Evolutionary conservation across 64 coral and sea anemone species (phyloP).

Genomic region (Montipora efflorescens): DNA sequence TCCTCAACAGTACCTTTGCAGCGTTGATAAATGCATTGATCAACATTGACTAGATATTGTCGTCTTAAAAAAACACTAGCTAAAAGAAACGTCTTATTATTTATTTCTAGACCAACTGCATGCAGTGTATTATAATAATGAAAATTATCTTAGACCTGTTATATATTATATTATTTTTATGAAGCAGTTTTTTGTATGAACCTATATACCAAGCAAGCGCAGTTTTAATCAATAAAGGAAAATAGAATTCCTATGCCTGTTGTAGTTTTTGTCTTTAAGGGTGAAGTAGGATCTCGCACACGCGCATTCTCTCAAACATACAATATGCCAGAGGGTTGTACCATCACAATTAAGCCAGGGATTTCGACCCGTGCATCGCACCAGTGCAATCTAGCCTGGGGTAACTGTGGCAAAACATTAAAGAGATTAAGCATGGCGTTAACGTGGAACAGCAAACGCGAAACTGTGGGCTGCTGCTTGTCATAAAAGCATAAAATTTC

Average conservation of each 20-base stretch:
- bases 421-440: too few relatives aligned
- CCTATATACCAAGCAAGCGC: slow-evolving; percentile 13
- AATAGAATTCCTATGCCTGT: neutral
- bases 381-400: too few relatives aligned
- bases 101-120: slow-evolving; percentile 7
- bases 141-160: slow-evolving; percentile 47
- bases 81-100: slow-evolving; percentile 21
- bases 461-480: too few relatives aligned
- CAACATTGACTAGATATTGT: neutral
- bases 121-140: slow-evolving; percentile 29
- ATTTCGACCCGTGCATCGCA: too few relatives aligned
- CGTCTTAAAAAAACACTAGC: neutral
- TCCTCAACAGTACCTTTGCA: neutral
- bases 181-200: slow-evolving; percentile 40
- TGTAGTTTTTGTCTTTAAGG: neutral
- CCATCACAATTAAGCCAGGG: too few relatives aligned
- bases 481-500: too few relatives aligned
- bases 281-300: neutral
- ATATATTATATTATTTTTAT: slow-evolving; percentile 61
- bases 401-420: too few relatives aligned
- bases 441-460: too few relatives aligned
- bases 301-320: too few relatives aligned
- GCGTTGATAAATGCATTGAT: neutral
- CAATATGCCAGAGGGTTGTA: too few relatives aligned
- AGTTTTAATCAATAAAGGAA: slow-evolving; percentile 34